Percentiles rank a stretch among this genome's conserved stretches.
These are phyloP conservation scores for Zoanthus sociatus DNA, from an alignment of 92 coral and sea anemone genomes.

Conservation along the genomic window DNA sequence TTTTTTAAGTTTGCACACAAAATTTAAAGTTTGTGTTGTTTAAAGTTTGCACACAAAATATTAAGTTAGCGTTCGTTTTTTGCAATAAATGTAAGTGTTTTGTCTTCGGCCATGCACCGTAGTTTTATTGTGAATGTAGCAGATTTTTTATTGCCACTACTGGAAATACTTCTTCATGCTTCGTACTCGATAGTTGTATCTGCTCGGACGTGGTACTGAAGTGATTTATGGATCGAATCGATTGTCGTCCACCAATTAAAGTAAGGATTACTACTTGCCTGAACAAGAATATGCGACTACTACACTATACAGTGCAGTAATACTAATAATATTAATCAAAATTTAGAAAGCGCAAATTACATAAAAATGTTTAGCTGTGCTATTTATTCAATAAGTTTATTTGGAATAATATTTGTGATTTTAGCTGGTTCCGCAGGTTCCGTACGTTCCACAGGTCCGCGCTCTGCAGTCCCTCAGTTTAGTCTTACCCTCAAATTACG, in stretches of 20 bases:
- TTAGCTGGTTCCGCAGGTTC: conserved; percentile 3
- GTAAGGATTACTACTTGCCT: not conserved
- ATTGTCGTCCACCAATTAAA: conserved; percentile 19
- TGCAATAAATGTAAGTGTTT: too few species aligned
- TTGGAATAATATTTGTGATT: conserved; percentile 10
- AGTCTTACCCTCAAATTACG: not conserved
- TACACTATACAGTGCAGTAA: not conserved
- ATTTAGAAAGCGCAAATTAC: conserved; percentile 7
- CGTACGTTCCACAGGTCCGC: not conserved
- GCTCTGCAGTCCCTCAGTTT: not conserved
- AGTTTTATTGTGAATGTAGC: not conserved
- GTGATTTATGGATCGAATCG: conserved; percentile 12
- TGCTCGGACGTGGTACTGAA: conserved; percentile 6
- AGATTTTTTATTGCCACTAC: not conserved
- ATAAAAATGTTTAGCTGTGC: not conserved
- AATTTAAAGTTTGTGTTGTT: too few species aligned
- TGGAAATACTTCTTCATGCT: conserved; percentile 22
- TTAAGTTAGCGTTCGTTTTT: too few species aligned
- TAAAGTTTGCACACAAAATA: too few species aligned
- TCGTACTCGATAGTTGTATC: conserved; percentile 20
- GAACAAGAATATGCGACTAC: conserved; percentile 15
- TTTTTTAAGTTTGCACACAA: too few species aligned
- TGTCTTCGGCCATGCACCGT: too few species aligned
- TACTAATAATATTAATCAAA: not conserved
- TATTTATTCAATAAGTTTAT: not conserved